These are phyloP conservation scores for Amazona vittata DNA, from an alignment of 2,113 vertebrate species.

Conservation along the genomic window DNA sequence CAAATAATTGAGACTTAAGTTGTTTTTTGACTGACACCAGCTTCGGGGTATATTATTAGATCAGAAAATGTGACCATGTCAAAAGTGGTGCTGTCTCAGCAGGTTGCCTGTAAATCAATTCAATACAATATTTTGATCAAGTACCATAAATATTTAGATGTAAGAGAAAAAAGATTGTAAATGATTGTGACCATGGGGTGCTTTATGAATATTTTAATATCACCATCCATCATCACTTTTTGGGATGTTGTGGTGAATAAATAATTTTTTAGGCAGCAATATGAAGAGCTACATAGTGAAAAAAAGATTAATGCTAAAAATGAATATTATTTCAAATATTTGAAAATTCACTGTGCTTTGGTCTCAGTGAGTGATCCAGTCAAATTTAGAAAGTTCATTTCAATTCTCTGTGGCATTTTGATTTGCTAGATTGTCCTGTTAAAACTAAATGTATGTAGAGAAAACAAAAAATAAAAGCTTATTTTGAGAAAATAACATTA, in stretches of 20 bases:
- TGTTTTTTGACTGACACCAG: neutral
- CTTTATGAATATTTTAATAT: slow-evolving; percentile 19
- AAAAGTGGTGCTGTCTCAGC: neutral
- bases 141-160: slow-evolving; percentile 18
- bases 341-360: neutral
- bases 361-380: slow-evolving; percentile 1
- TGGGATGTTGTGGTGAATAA: neutral
- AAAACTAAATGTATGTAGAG: slow-evolving; percentile 17
- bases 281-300: neutral
- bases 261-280: neutral
- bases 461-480: neutral
- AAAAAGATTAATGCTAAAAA: slow-evolving; percentile 6
- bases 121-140: slow-evolving; percentile 26
- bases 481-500: slow-evolving; percentile 24
- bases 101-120: neutral
- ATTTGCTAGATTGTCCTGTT: neutral
- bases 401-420: neutral
- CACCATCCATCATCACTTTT: neutral
- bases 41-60: neutral
- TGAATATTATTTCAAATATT: neutral
- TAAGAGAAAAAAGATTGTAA: neutral
- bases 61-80: neutral
- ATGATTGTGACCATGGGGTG: neutral
- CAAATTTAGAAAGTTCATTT: slow-evolving; percentile 47
- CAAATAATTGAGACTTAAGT: neutral